phyloP scores from a whole-genome alignment of 23 tunicate species.

The Oikopleura vanhoeffeni region DNA sequence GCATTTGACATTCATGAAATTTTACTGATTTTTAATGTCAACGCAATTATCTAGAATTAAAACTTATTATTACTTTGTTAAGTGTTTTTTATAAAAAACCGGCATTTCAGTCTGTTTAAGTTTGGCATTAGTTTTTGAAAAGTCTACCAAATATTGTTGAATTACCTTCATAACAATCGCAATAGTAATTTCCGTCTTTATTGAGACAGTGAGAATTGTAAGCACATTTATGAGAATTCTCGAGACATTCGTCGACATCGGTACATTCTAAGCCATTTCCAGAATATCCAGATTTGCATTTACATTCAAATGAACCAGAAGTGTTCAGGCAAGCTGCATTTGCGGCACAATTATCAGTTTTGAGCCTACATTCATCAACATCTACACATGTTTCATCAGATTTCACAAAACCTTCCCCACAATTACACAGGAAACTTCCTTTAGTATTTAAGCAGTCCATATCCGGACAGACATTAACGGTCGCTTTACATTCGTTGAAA shows the following conservation, averaged over 20 bases:
- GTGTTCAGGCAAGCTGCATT: constrained; percentile 17
- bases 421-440: background rate
- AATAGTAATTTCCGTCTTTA: constrained; percentile 16
- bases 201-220: constrained; percentile 18
- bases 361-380: background rate
- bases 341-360: background rate
- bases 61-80: no score
- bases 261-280: constrained; percentile 15
- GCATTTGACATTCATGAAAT: no score
- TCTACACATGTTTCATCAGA: background rate
- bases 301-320: constrained; percentile 9
- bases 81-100: no score
- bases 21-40: no score
- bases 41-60: no score
- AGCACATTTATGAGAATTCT: background rate
- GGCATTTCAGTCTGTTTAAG: no score
- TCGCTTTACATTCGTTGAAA: background rate
- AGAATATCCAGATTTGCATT: constrained; percentile 16
- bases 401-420: background rate
- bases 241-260: background rate
- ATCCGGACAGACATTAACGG: background rate
- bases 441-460: background rate
- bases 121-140: no score
- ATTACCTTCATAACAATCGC: constrained; percentile 24
- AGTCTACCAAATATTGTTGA: no score